Evolutionary conservation across 2,797 vertebrate species (phyloP), one percentile per base, ranked within the genome.

Genomic region (Odontamblyopus lacepedii): DNA sequence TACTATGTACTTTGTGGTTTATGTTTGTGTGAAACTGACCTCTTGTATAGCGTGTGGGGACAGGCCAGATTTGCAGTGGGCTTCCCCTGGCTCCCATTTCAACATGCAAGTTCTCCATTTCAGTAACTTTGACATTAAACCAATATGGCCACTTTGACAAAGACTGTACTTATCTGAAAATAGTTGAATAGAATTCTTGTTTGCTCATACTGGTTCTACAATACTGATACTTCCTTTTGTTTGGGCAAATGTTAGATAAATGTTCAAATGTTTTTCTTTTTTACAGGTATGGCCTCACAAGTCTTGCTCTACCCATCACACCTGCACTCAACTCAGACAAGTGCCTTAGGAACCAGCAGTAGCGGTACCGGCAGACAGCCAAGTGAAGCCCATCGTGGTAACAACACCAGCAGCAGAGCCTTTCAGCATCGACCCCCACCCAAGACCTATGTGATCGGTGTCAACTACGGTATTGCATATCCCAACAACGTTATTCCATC

Each of bases 311-410:
- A 95, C 92, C 96, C 97, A 96, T 95, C 96, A 86, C 96, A 98
- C 91, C 93, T 96, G 95, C 96, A 97, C 97, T 96, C 97, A 96
- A 95, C 95, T 93, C 96, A 97, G 93, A 96, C 95, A 96, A 98
- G 98, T 98, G 97, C 97, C 97, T 99, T 99, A 97, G 95, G 96
- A 98, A 95, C 94, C 94, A 88, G 95, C 95, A 88, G 95, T 94
- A 95, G 94, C 93, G 83, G 82, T 80, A 86, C 85, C 82, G 87
- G 86, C 86, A 90, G 80, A 89, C 80, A 80, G 69, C 78, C 66
- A 67, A 78, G 83, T 53, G 75, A 85, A 78, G 72, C 76, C 74
- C 80, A 83, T 76, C n/a, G 32, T 77, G 73, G 78, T 80, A 78
- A 90, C 92, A 41, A 12, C 63, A 97, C 93, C 95, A 95, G 94